Evolutionary conservation across 2,888 invertebrate species (phyloP).

Genomic region (Myopa tessellatipennis): DNA sequence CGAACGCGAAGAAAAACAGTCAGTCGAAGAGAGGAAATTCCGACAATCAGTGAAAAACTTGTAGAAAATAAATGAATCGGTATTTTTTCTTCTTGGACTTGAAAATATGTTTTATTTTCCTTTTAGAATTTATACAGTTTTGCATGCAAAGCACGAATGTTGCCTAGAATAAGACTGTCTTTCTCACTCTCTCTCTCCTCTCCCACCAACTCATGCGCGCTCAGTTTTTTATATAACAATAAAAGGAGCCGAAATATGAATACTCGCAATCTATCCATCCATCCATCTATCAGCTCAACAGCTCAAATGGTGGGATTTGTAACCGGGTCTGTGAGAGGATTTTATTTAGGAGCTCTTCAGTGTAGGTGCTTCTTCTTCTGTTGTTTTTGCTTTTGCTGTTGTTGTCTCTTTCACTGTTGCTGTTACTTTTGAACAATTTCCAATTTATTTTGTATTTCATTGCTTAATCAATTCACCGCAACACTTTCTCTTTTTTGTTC

Average conservation of each 20-base stretch:
- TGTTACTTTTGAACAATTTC: neutral
- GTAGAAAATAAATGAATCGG: too few relatives aligned
- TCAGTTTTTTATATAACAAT: neutral
- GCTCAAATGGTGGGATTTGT: neutral
- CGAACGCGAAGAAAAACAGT: neutral
- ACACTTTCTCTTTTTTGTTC: constrained; percentile 40
- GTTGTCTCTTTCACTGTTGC: neutral
- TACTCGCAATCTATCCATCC: neutral
- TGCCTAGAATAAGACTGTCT: neutral
- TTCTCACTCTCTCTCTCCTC: neutral
- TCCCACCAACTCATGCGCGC: constrained; percentile 22
- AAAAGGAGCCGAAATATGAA: constrained; percentile 6
- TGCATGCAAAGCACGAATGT: neutral
- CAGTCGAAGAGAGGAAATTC: too few relatives aligned
- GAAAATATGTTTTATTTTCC: neutral
- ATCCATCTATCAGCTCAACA: neutral
- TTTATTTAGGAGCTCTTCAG: too few relatives aligned
- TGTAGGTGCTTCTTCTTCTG: neutral
- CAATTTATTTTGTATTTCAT: constrained; percentile 19
- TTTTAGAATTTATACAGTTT: neutral
- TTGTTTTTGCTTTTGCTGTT: neutral
- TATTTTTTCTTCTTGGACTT: neutral
- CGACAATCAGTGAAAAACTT: neutral
- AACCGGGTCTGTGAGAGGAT: too few relatives aligned
- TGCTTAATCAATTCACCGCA: constrained; percentile 11